Evolutionary conservation across 2,888 invertebrate species (phyloP).

Genomic region (Hypomecis atomaria): DNA sequence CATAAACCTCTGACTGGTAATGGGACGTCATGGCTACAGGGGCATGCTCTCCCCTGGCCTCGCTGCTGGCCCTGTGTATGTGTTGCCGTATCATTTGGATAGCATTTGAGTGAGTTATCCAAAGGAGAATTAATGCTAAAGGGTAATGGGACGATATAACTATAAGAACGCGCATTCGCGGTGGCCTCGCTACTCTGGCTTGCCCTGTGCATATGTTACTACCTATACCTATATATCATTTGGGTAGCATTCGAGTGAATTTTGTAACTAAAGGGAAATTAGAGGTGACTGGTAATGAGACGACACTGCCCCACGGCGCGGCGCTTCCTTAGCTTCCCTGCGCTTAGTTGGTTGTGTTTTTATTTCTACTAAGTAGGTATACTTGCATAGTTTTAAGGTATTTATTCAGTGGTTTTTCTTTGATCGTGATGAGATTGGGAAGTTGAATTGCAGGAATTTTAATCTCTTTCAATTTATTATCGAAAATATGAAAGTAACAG

Average conservation of each 20-base stretch:
- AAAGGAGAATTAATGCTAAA: constrained; percentile 55
- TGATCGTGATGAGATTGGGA: too few species aligned
- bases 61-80: constrained; percentile 91
- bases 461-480: too few species aligned
- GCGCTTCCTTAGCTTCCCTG: constrained; percentile 91
- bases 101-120: constrained; percentile 92
- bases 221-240: too few species aligned
- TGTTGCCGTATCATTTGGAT: constrained; percentile 97
- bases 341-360: too few species aligned
- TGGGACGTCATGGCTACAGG: constrained; percentile 94
- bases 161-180: constrained; percentile 90
- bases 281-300: constrained; percentile 94
- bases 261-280: constrained; percentile 1
- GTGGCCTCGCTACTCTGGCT: constrained; percentile 90
- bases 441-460: too few species aligned
- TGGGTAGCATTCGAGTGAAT: constrained; percentile 97
- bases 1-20: constrained; percentile 86
- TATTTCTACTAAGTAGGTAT: too few species aligned
- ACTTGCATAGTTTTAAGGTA: too few species aligned
- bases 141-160: constrained; percentile 95
- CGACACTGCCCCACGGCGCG: constrained; percentile 90
- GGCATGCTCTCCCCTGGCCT: constrained; percentile 92
- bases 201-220: constrained; percentile 95
- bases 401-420: too few species aligned
- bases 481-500: too few species aligned